phyloP scores from a whole-genome alignment of 2,797 vertebrate species.

The Oophaga sylvatica region DNA sequence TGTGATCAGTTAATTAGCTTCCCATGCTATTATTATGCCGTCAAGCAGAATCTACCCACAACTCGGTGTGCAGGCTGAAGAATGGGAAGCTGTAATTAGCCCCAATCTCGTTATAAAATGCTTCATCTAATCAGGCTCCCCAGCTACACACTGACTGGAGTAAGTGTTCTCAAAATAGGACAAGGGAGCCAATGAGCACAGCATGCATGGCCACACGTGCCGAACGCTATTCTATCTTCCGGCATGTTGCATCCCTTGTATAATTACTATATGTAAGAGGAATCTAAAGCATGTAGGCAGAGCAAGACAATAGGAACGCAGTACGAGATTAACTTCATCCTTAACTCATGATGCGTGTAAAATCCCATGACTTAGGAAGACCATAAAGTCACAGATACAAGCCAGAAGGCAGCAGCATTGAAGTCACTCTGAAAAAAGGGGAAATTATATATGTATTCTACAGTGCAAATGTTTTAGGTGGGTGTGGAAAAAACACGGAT shows the following conservation, averaged over 20 bases:
- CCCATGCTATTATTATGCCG: constrained; percentile 74
- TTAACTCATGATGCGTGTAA: background rate
- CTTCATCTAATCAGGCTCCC: constrained; percentile 79
- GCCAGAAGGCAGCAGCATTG: background rate
- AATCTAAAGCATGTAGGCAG: constrained; percentile 27
- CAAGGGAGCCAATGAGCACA: constrained; percentile 53
- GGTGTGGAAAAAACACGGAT: too few species aligned
- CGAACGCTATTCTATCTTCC: constrained; percentile 31
- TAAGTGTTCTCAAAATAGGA: constrained; percentile 72
- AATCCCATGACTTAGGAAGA: background rate
- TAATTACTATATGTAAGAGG: constrained; percentile 39
- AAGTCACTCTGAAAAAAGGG: background rate
- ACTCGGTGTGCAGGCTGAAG: constrained; percentile 72
- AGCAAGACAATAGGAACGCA: background rate
- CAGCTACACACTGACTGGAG: constrained; percentile 69
- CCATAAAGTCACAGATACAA: background rate
- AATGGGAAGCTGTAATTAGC: constrained; percentile 86
- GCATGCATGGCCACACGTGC: constrained; percentile 24
- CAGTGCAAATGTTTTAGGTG: background rate
- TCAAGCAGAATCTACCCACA: constrained; percentile 78
- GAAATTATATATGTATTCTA: background rate
- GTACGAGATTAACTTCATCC: background rate
- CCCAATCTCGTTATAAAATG: constrained; percentile 84
- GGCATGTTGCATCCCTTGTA: constrained; percentile 5
- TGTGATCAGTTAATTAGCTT: constrained; percentile 73